These are phyloP conservation scores for Spisula subtruncata DNA, from an alignment of 2,888 invertebrate species.

Conservation along the genomic window DNA sequence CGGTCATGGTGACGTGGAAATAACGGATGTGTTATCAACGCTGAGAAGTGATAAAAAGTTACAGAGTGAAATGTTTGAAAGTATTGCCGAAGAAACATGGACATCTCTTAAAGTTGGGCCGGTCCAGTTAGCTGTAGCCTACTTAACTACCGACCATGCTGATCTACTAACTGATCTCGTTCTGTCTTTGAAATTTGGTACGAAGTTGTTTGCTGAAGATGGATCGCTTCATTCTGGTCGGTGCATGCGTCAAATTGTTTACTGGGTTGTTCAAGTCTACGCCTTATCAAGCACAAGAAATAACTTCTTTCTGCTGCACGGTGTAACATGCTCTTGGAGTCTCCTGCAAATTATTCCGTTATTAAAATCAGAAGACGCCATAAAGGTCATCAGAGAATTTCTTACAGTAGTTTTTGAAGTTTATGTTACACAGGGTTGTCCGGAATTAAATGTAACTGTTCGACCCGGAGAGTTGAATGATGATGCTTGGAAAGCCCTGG, in stretches of 20 bases:
- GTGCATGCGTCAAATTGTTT: slow-evolving; percentile 34
- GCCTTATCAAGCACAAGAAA: slow-evolving; percentile 40
- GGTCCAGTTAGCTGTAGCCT: slow-evolving; percentile 54
- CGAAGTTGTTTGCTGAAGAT: slow-evolving; percentile 14
- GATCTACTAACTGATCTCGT: slow-evolving; percentile 53
- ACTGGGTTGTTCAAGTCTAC: slow-evolving; percentile 54
- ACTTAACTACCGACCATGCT: slow-evolving; percentile 21
- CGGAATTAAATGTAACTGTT: slow-evolving; percentile 39
- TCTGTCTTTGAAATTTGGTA: slow-evolving; percentile 50
- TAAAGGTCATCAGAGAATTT: slow-evolving; percentile 55
- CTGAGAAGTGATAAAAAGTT: slow-evolving; percentile 45
- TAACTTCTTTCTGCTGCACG: slow-evolving; percentile 49
- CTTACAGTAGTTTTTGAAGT: slow-evolving; percentile 54
- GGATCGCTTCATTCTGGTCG: slow-evolving; percentile 37
- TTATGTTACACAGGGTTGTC: slow-evolving; percentile 56
- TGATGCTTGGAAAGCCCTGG: slow-evolving; percentile 50
- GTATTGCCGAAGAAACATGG: slow-evolving; percentile 42
- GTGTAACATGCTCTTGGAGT: slow-evolving; percentile 67
- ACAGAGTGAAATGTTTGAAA: slow-evolving; percentile 35
- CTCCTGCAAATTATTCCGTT: slow-evolving; percentile 57
- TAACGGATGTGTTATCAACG: slow-evolving; percentile 42
- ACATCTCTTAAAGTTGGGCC: slow-evolving; percentile 45
- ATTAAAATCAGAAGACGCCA: slow-evolving; percentile 38
- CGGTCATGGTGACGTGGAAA: slow-evolving; percentile 55
- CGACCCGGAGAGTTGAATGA: background rate